phyloP scores from a whole-genome alignment of 2,113 vertebrate species.

The Ictidomys tridecemlineatus region DNA sequence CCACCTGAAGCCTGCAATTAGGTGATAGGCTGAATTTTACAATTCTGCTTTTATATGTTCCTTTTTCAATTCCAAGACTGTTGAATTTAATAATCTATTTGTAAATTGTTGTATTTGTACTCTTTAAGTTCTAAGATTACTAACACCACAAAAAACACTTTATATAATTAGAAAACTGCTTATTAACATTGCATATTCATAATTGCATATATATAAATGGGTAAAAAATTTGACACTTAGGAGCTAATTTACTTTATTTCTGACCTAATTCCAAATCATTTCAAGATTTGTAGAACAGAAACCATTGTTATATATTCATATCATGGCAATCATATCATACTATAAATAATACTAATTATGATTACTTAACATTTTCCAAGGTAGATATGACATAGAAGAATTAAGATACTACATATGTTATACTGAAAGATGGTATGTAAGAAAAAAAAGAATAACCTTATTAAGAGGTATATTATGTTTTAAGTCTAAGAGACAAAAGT shows the following conservation, averaged over 20 bases:
- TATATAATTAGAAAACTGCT: not conserved
- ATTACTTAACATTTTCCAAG: not conserved
- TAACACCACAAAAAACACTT: not conserved
- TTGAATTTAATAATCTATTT: slow-evolving; percentile 1
- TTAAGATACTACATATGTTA: not conserved
- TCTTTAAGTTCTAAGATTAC: not conserved
- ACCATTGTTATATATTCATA: not conserved
- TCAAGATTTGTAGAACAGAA: slow-evolving; percentile 12
- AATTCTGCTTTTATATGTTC: not conserved
- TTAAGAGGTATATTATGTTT: not conserved
- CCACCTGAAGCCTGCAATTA: not conserved
- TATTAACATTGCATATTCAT: not conserved
- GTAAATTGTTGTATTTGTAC: not conserved
- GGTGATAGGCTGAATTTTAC: not conserved
- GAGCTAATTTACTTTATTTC: slow-evolving; percentile 37
- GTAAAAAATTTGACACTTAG: not conserved
- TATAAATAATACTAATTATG: slow-evolving; percentile 12
- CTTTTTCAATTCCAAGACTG: not conserved
- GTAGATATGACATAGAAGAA: not conserved
- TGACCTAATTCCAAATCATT: slow-evolving; percentile 39
- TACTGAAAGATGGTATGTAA: not conserved
- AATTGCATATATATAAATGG: not conserved
- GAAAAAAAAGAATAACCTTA: not conserved
- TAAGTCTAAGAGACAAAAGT: not conserved
- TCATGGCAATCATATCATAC: not conserved